These are phyloP conservation scores for Pantala flavescens DNA, from an alignment of 1,140 invertebrate species.

Conservation along the genomic window DNA sequence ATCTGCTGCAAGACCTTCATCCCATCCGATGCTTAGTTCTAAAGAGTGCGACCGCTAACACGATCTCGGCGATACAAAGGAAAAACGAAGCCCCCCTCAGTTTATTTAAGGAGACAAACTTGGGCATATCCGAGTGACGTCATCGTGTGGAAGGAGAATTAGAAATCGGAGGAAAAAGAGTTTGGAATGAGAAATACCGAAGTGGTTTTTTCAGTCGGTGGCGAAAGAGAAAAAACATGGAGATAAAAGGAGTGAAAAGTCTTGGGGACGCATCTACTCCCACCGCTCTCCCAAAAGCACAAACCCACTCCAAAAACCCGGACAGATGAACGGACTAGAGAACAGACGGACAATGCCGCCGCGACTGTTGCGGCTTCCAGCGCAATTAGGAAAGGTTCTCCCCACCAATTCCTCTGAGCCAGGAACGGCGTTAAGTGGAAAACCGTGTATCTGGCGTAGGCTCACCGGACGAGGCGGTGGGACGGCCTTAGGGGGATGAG, in stretches of 20 bases:
- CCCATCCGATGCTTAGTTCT: too few species aligned
- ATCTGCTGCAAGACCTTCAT: too few species aligned
- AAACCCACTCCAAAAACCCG: background rate
- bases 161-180: background rate
- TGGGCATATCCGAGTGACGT: background rate
- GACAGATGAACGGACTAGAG: slow-evolving; percentile 4
- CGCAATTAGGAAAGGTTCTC: background rate
- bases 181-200: background rate
- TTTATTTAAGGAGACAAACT: slow-evolving; percentile 8
- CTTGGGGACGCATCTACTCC: background rate
- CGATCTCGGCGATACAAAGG: background rate
- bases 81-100: background rate
- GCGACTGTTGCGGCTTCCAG: slow-evolving; percentile 5
- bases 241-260: background rate
- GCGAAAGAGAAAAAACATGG: background rate
- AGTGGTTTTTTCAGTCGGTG: background rate
- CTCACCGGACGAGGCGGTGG: background rate
- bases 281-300: background rate
- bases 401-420: background rate
- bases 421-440: slow-evolving; percentile 2
- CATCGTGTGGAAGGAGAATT: background rate
- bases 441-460: slow-evolving; percentile 7
- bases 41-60: too few species aligned
- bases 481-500: background rate
- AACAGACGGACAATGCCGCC: slow-evolving; percentile 6